Base-by-base conservation (phyloP, 2,888 invertebrate species). In the Leptopilina myrica region DNA sequence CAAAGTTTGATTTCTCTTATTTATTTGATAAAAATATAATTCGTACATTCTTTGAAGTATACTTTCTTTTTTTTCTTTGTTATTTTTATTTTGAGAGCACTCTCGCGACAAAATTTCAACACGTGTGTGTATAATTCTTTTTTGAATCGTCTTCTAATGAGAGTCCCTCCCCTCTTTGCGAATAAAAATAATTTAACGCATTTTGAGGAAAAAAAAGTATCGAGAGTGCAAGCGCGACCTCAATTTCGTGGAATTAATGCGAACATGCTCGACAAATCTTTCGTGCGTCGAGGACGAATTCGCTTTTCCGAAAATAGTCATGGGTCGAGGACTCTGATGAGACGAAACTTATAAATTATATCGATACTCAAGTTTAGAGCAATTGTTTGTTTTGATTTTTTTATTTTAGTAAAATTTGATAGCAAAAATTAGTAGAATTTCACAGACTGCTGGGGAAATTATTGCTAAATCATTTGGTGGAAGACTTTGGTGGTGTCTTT, bases 101-200 rank as follows among this genome's bases (percentile, higher is more conserved):
- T 56, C 69, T 2, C 56, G 56, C 59, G 15, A 7, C 59, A n/a
- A 15, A 73, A 56, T 73, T 33, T 26, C 33, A 53, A 73, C 69
- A 73, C 69, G 75, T 33, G 33, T 76, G 49, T 76, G 15, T 59
- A 59, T 59, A 76, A 62, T 64, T 76, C 76, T 76, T 64, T 20
- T 46, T 49, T 62, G 15, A 64, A 78, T 26, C 12, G 59, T 78
- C 66, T 82, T 77, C 3, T 33, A 33, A 33, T 33, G 33, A 33
- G 33, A 33, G 33, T 33, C 33, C 33, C 33, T 33, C 33, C 33
- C 33, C 86, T 46, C 82, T 86, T 82, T 75, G 82, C 84, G 78
- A 15, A 79, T 80, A 80, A 86, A 86, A 87, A 86, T 85, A 84
- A 33, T 43, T 65, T 56, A 12, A 65, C 15, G 65, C 33, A 43